These are phyloP conservation scores for Onychorhynchus coronatus DNA, from an alignment of 2,113 vertebrate genomes.

Conservation along the genomic window DNA sequence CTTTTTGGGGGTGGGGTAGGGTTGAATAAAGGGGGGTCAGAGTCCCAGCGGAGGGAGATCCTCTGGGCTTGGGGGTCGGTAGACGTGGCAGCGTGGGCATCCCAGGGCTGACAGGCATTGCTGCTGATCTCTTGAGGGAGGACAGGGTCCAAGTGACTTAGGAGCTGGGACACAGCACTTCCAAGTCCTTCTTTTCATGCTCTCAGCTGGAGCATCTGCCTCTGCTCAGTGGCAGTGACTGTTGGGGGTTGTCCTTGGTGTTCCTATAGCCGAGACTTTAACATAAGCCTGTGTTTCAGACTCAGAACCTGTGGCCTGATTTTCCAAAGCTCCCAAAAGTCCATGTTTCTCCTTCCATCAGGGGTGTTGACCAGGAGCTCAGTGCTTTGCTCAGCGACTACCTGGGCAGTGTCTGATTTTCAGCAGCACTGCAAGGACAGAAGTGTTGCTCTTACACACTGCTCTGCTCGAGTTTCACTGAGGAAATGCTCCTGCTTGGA, in stretches of 20 bases:
- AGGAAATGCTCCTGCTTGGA: background rate
- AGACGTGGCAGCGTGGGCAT: background rate
- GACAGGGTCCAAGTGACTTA: background rate
- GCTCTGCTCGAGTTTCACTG: rapidly evolving
- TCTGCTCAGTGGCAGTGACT: background rate
- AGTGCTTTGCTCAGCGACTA: rapidly evolving
- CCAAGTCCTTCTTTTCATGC: background rate
- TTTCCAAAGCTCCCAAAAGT: background rate
- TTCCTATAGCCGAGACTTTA: background rate
- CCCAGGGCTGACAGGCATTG: background rate
- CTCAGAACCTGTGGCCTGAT: background rate
- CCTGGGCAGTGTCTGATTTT: rapidly evolving
- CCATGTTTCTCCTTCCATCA: background rate
- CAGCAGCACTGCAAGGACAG: background rate
- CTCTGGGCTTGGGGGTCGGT: background rate
- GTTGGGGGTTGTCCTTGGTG: rapidly evolving
- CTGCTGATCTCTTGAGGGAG: background rate
- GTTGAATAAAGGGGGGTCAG: background rate
- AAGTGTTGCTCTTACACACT: rapidly evolving
- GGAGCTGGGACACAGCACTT: background rate
- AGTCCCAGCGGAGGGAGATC: rapidly evolving
- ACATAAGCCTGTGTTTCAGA: rapidly evolving
- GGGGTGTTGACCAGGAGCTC: background rate
- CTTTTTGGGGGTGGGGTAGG: background rate
- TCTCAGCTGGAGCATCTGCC: background rate